Evolutionary conservation across 2,113 vertebrate genomes (phyloP), one percentile per base, ranked within the genome.

Genomic region (Larimichthys crocea): DNA sequence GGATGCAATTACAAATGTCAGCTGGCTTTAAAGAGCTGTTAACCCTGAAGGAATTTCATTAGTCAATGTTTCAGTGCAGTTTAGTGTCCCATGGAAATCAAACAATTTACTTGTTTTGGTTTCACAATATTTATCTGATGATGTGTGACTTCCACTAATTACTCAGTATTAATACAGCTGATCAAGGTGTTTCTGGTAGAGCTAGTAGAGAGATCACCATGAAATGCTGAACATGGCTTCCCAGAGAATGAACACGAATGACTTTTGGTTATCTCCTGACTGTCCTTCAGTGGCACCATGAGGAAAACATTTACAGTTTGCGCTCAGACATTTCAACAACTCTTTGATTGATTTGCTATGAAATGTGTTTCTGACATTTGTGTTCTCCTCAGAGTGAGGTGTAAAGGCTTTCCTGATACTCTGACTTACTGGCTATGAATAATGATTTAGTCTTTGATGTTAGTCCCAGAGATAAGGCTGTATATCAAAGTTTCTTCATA

Each of bases 1-100:
- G 20, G 64, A 76, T 40, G 56, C 55, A 50, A 76, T 84, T 81
- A 83, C 53, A 66, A 26, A 83, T 61, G 59, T 82, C 77, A 74
- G 40, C 9, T 9, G n/a, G 26, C 19, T 84, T 76, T 57, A 70
- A 64, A 80, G 73, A 77, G 73, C 68, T 63, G 17, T 50, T 48
- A 63, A 74, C 68, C 44, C 76, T 56, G 26, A 68, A 61, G 40
- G 56, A 79, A 82, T 84, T 72, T 29, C 57, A 86, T 70, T 77
- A 72, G 65, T 31, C 17, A 53, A 31, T 44, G 20, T 50, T 57
- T 77, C 56, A 31, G 22, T 40, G 4, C 19, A 55, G 69, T 31
- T 52, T 5, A 70, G 56, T 19, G 65, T 70, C 11, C 19, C 40
- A 24, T 35, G 46, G 19, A 20, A 52, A 3, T 26, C 49, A 1